Evolutionary conservation across 2,888 invertebrate genomes (phyloP).

Genomic region (Microctonus brassicae): DNA sequence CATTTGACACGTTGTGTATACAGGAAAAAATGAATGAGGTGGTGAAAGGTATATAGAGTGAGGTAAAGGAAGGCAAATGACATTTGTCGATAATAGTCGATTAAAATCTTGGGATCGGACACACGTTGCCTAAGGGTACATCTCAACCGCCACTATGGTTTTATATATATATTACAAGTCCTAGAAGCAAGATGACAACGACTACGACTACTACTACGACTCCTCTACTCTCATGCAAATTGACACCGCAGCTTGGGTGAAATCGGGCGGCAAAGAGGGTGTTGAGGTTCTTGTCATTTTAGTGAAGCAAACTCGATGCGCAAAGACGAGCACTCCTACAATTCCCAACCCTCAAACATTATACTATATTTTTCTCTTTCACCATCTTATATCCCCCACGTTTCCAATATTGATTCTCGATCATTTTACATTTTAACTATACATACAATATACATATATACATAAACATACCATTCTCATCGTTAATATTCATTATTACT

Average conservation of each 20-base stretch:
- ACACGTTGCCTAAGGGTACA: conserved; percentile 3
- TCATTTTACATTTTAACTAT: background rate
- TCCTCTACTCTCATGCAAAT: conserved; percentile 26
- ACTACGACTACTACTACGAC: background rate
- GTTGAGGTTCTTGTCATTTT: background rate
- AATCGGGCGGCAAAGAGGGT: conserved; percentile 22
- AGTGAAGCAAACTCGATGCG: background rate
- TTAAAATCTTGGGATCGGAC: conserved; percentile 23
- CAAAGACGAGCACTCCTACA: background rate
- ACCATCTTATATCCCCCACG: background rate
- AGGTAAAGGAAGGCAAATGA: conserved; percentile 2
- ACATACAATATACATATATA: no score
- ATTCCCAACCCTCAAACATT: background rate
- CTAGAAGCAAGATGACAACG: background rate
- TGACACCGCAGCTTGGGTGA: conserved; percentile 15
- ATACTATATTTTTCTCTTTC: background rate
- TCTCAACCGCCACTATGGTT: background rate
- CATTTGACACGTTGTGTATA: background rate
- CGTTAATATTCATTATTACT: background rate
- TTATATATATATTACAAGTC: background rate
- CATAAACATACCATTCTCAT: background rate
- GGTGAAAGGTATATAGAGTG: background rate
- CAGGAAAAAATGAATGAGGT: background rate
- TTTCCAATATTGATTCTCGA: background rate
- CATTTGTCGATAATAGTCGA: conserved; percentile 33